Base-by-base conservation (phyloP, 2,113 vertebrate genomes). In the Leucoraja erinaceus region DNA sequence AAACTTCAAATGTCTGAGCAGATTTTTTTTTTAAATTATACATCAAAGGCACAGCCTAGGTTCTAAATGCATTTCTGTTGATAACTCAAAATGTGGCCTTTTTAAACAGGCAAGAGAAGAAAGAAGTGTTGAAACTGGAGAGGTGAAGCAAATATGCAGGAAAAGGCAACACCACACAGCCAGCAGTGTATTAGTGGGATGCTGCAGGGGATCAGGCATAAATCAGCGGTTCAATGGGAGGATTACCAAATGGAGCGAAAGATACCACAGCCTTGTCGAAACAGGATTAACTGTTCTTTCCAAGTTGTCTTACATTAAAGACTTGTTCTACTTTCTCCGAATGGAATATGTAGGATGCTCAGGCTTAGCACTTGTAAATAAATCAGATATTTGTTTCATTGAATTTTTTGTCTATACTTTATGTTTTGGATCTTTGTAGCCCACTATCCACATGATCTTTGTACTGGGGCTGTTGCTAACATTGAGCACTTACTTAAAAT, bases 281-380 rank as follows among this genome's bases (percentile, higher is more conserved):
- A 31, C 38, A 47, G 68, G 90, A 91, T 74, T 74, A 72, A 68
- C 66, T 91, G 66, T 72, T 72, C 90, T 91, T 74, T 91, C 20
- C 31, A 25, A 5, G 66, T 72, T 91, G 31, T 91, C 72, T 91
- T 72, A 72, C 47, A 91, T 91, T 91, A 91, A 91, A 91, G 90
- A 91, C 72, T 91, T 88, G 38, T 74, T 91, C 20, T 91, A 25
- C 28, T 90, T 54, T 91, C 20, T 22, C 38, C 90, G 25, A 14
- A 72, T 91, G 90, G 90, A 54, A 91, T 72, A 14, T 47, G 68
- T 54, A 47, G 22, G 33, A 25, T 54, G 33, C 47, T 91, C 33
- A 91, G 68, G 90, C 22, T 91, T 54, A 91, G 66, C 33, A 68
- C 18, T 20, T 72, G 88, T 68, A 70, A 72, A 70, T 68, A 72